Conservation (phyloP, 2,113 vertebrate species). For the Piaya cayana region DNA sequence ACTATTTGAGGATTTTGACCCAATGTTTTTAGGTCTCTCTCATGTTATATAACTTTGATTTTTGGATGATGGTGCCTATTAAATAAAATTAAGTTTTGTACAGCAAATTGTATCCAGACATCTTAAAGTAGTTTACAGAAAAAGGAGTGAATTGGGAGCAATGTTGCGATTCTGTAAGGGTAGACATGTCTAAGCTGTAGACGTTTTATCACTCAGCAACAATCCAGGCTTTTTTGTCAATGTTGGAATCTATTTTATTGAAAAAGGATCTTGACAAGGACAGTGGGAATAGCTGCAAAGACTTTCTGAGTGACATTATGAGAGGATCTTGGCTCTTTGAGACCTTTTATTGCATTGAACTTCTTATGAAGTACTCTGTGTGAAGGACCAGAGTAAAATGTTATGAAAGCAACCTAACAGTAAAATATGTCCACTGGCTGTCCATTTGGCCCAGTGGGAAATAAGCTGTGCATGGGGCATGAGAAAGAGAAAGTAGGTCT, state of each 20-base stretch:
- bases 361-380: neutral
- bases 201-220: slow-evolving; percentile 36
- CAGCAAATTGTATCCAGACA: neutral
- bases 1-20: neutral
- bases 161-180: slow-evolving; percentile 13
- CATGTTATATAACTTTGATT: neutral
- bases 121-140: slow-evolving; percentile 7
- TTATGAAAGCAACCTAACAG: neutral
- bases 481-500: neutral
- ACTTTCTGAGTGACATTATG: slow-evolving; percentile 22
- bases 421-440: neutral
- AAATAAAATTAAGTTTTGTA: neutral
- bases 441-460: slow-evolving; percentile 1
- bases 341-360: neutral
- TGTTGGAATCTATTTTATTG: slow-evolving; percentile 45
- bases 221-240: slow-evolving; percentile 42
- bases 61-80: neutral
- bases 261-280: slow-evolving; percentile 31
- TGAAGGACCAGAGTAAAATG: neutral
- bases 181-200: neutral
- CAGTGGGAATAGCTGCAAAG: neutral
- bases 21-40: neutral
- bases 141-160: slow-evolving; percentile 12
- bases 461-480: neutral
- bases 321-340: neutral